phyloP scores from a whole-genome alignment of 2,888 invertebrate genomes.

The Drosophila conformis region DNA sequence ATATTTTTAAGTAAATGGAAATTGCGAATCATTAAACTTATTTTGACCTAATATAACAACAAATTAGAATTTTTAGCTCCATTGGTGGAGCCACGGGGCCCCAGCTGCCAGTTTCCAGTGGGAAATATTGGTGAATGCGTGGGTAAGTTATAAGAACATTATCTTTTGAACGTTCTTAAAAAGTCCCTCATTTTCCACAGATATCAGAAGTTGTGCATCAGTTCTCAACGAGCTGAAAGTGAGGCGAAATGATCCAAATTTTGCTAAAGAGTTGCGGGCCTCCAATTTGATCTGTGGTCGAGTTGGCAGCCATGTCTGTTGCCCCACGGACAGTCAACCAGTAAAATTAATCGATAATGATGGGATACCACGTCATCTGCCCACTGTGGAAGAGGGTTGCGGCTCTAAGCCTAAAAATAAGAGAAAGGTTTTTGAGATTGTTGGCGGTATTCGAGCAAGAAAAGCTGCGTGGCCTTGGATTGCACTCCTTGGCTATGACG shows the following conservation, averaged over 20 bases:
- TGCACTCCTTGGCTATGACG: conserved; percentile 89
- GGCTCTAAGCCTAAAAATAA: conserved; percentile 86
- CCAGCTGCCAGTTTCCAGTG: conserved; percentile 66
- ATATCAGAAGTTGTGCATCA: conserved; percentile 67
- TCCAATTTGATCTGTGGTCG: conserved; percentile 78
- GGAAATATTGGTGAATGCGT: conserved; percentile 68
- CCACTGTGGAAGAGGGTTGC: conserved; percentile 86
- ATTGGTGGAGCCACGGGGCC: neutral
- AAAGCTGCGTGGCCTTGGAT: conserved; percentile 92
- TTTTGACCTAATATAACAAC: neutral
- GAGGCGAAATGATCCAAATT: conserved; percentile 68
- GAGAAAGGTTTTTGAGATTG: too few relatives aligned
- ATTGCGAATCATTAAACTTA: neutral
- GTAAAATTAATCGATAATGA: conserved; percentile 31
- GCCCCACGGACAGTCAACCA: conserved; percentile 63
- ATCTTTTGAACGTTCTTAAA: too few relatives aligned
- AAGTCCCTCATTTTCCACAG: conserved; percentile 35
- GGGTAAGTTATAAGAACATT: conserved; percentile 52
- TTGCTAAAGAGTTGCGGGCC: conserved; percentile 66
- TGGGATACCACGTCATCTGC: conserved; percentile 75
- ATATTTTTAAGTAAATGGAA: neutral
- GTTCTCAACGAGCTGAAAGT: conserved; percentile 63
- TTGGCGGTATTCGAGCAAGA: conserved; percentile 89
- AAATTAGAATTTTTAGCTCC: neutral
- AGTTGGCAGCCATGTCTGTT: conserved; percentile 72